Evolutionary conservation across 2,888 invertebrate species (phyloP), one percentile per base, ranked within the genome.

Genomic region (Lamellibrachia columna): DNA sequence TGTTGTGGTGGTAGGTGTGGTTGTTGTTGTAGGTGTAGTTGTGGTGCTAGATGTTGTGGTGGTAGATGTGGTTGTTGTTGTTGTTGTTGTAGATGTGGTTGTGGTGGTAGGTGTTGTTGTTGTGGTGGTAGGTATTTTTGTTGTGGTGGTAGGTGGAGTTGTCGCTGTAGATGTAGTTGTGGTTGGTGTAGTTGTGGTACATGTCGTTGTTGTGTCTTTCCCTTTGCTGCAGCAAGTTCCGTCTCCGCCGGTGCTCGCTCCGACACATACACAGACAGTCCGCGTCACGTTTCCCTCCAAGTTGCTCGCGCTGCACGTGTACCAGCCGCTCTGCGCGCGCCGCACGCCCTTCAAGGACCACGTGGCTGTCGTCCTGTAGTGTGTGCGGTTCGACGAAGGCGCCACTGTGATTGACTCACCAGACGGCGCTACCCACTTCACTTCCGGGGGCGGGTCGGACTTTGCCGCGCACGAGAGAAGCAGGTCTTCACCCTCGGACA

Each of bases 231-330:
- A 60, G 60, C 60, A 60, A 60, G 60, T 60, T 0, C 60, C 60
- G 15, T 40, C 40, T 40, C 40, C 40, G 40, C 40, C 40, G 40
- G 40, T 40, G 40, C 40, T 40, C 40, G 9, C 60, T 60, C 60
- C 60, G 22, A 60, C 22, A 3, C 60, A 60, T 22, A 60, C 60
- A 60, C 60, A 60, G 8, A 60, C 15, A 4, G 60, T 60, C 15
- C 60, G 60, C 60, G 60, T 91, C 9, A 91, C 93, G 40, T 60
- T 91, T 22, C 91, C 93, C 91, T 90, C 55, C 11, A 91, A n/a
- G 90, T 93, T 94, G 9, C 52, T 91, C 90, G 93, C 93, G 7
- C 58, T 92, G 90, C 94, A 40, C 40, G 40, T 40, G 40, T 40
- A 40, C 40, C 40, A 40, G 0, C 40, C 40, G 40, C 40, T 40